These are phyloP conservation scores for Elaeidobius kamerunicus DNA, from an alignment of 2,888 invertebrate genomes.

Conservation along the genomic window DNA sequence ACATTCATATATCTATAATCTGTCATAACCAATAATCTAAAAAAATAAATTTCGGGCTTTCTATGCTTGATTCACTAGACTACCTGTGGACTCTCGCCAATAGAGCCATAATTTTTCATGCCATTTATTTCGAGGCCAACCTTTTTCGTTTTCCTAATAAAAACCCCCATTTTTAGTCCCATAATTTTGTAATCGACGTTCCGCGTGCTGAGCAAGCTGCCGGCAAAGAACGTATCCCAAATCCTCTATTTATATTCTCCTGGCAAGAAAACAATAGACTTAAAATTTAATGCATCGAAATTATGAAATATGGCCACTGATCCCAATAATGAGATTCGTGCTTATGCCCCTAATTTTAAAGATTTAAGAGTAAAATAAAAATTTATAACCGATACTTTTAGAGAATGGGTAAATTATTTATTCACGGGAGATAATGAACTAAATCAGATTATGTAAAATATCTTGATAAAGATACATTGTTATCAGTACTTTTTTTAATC, in stretches of 20 bases:
- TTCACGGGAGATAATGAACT: too few species aligned
- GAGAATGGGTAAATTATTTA: too few species aligned
- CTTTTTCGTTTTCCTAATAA: not conserved
- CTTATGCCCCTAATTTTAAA: slow-evolving; percentile 12
- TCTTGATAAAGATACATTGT: too few species aligned
- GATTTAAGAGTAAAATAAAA: too few species aligned
- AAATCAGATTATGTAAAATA: too few species aligned
- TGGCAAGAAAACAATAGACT: slow-evolving; percentile 24
- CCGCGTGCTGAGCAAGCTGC: not conserved
- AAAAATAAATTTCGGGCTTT: too few species aligned
- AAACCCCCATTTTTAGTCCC: not conserved
- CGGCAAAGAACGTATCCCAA: slow-evolving; percentile 11
- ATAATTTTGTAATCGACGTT: slow-evolving; percentile 11
- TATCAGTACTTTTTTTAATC: too few species aligned
- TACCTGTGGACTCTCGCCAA: too few species aligned
- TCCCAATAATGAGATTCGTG: slow-evolving; percentile 26
- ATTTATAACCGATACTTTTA: too few species aligned
- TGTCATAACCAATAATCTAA: too few species aligned
- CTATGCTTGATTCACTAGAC: too few species aligned
- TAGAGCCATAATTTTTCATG: not conserved
- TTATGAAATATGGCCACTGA: slow-evolving; percentile 25
- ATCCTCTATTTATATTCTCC: slow-evolving; percentile 25
- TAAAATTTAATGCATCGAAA: slow-evolving; percentile 26
- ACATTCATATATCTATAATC: too few species aligned
- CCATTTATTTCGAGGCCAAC: slow-evolving; percentile 3